Evolutionary conservation across 2,797 vertebrate species (phyloP), one percentile per base, ranked within the genome.

Genomic region (Pseudochromis fuscus): DNA sequence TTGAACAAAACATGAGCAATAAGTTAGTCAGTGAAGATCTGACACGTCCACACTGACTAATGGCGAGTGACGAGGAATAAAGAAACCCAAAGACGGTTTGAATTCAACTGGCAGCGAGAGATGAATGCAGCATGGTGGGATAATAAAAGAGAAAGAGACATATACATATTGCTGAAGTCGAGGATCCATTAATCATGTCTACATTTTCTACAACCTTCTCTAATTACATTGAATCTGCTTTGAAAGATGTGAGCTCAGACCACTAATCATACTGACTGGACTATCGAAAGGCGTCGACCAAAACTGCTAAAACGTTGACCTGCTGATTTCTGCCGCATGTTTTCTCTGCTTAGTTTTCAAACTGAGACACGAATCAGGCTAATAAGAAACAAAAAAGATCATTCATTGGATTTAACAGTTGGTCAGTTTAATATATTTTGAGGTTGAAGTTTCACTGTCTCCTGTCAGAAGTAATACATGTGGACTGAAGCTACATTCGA

Each of bases 171-270:
- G 25, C 46, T 42, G 8, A 33, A 60, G 50, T 35, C 30, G 30
- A 45, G 40, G n/a, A 65, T 66, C 25, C 53, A 77, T 75, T 77
- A 62, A 69, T 77, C 73, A 58, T 77, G 51, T 69, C 56, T 62
- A 30, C 6, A 27, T 74, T 75, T 68, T 59, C 35, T 40, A 45
- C 51, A 59, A 46, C 50, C 51, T 42, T 58, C 50, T 45, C 13
- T 77, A 82, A 77, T 74, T 67, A 68, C 21, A 30, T 1, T 51
- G 31, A 64, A 50, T 75, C 59, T 77, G 50, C 46, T 52, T 59
- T 72, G 35, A 77, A 60, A 57, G 40, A 61, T 72, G 58, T 30
- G 48, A 52, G 13, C 35, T 50, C 37, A 46, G 56, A 19, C 42
- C 59, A 75, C 75, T 67, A 38, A 82, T 77, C 63, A 72, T 49